phyloP scores from a whole-genome alignment of 2,797 vertebrate species.

The Hydrolagus colliei region DNA sequence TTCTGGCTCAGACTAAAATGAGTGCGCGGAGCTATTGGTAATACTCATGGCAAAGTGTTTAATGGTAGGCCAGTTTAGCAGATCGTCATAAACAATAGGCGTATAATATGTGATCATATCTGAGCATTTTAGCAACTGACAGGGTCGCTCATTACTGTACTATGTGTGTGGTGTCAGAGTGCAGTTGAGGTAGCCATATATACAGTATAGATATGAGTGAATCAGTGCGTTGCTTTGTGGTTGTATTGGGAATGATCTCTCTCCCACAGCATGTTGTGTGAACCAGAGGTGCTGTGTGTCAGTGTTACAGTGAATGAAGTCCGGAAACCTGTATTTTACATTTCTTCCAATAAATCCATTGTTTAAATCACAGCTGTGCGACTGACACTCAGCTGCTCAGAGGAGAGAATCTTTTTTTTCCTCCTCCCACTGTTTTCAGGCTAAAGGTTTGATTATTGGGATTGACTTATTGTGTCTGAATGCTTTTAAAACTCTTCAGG shows the following conservation, averaged over 20 bases:
- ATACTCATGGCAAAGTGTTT: neutral
- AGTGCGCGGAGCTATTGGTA: conserved; percentile 3
- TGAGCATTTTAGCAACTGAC: neutral
- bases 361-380: neutral
- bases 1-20: neutral
- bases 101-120: conserved; percentile 15
- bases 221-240: conserved; percentile 1
- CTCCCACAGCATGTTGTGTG: conserved; percentile 6
- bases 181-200: neutral
- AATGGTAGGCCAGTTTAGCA: neutral
- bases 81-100: conserved; percentile 1
- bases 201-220: neutral
- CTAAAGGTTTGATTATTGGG: neutral
- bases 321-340: neutral
- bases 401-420: neutral
- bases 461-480: neutral
- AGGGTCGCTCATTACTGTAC: neutral
- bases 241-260: neutral
- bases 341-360: neutral
- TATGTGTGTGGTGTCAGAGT: neutral
- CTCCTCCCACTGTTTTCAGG: too few species aligned
- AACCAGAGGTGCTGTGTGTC: neutral
- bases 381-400: neutral
- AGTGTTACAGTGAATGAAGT: neutral
- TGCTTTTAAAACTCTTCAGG: neutral